Base-by-base conservation (phyloP, 1,140 invertebrate genomes). In the Drosophila paulistorum region DNA sequence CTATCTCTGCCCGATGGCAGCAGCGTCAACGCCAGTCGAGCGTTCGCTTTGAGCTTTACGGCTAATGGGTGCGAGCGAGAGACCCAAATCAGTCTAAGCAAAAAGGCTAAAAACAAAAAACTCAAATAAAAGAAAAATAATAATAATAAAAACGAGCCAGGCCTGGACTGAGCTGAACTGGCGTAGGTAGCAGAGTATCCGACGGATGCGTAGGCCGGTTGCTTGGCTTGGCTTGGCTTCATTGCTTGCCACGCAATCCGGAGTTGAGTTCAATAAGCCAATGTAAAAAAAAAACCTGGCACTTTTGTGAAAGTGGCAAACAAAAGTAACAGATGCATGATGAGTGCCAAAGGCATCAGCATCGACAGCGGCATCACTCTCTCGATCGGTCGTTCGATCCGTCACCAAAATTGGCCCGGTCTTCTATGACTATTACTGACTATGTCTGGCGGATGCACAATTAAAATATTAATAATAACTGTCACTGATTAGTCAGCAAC, bases 251-350 rank as follows among this genome's bases (percentile, higher is more conserved):
- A 87, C 83, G 84, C 67, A 83, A 57, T 71, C 64, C 61, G 11
- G 84, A 80, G 83, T 87, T 87, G 84, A 80, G 83, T 87, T 86
- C 83, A 86, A 86, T 83, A 86, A 77, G 83, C 83, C 83, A 89
- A 85, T 85, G 45, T 81, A 85, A 85, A 71, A 37, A 11, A 64
- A 39, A 70, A 61, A 26, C 61, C 60, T 68, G 55, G 63, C 54
- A 59, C 59, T 66, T 71, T 85, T 87, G 79, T 77, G 82, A 86
- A 86, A 86, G 82, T 87, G 69, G 41, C 75, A 57, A 58, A 65
- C 55, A 58, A 71, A 71, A 86, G 63, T 71, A 87, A 85, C 82
- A 87, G 83, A 70, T 75, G 82, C 73, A 60, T 77, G 80, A 84
- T 77, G 81, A 51, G 37, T 42, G 63, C 74, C 70, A 71, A 65